Base-by-base conservation (phyloP, 1,140 invertebrate genomes). In the Zophobas morio region DNA sequence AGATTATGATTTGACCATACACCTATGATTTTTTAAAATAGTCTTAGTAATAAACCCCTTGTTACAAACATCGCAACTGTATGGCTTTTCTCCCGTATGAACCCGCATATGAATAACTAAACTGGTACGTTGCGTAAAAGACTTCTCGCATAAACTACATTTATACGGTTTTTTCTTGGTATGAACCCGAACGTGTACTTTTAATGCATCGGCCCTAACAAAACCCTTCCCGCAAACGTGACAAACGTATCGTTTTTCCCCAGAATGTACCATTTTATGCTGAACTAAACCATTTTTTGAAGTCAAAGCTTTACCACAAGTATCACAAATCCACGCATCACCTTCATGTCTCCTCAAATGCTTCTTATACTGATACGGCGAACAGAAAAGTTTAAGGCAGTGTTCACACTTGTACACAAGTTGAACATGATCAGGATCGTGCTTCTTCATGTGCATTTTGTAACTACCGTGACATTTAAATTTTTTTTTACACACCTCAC, bases 151-250 rank as follows among this genome's bases (percentile, higher is more conserved):
- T 4, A 33, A 0, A 36, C 3, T 4, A 35, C n/a, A 1, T 36
- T 77, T 34, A 3, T 8, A 46, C 42, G 93, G 94, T 80, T 92
- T 89, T 81, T 94, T 92, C 3, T 94, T 94, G 40, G 92, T 94
- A 86, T 95, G 93, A 80, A 93, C 88, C 81, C 93, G 87, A 79
- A 94, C 92, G 86, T 95, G 94, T n/a, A 94, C 92, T 73, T 93
- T 90, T 4, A 84, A 78, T 0, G 80, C 81, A 0, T 76, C 78
- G 8, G 76, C 70, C 42, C 80, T 57, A 1, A 75, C 78, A 73
- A 84, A 84, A 3, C 60, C 56, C 63, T 78, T 82, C 1, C 78
- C 81, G 70, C 83, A 84, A 34, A 82, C 79, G 5, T 81, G 80
- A 56, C 86, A 87, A 6, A 79, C 57, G 34, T 84, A 80, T 3